phyloP scores from a whole-genome alignment of 2,797 vertebrate genomes.

The Crenuchus spilurus region DNA sequence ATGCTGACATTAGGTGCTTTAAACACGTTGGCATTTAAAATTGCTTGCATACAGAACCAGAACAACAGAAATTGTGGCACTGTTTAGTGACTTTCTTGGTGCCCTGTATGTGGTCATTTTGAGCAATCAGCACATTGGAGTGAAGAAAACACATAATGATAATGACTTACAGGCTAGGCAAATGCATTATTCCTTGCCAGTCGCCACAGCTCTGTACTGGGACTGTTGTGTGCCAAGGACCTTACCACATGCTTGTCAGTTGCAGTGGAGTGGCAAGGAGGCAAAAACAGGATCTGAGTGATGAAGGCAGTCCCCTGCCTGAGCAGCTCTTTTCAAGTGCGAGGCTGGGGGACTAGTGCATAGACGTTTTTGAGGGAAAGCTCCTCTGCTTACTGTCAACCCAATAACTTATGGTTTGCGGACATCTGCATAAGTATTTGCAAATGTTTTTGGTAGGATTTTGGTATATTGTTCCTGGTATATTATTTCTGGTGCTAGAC shows the following conservation, averaged over 20 bases:
- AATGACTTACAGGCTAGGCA: constrained; percentile 43
- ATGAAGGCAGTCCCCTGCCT: constrained; percentile 36
- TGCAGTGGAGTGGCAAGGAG: constrained; percentile 45
- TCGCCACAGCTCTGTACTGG: constrained; percentile 30
- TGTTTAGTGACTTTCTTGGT: no score
- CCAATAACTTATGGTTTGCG: constrained; percentile 38
- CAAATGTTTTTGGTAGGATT: constrained; percentile 49
- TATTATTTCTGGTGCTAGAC: no score
- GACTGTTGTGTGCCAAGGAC: constrained; percentile 50
- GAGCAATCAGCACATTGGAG: constrained; percentile 40
- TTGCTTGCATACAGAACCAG: no score
- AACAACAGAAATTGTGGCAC: no score
- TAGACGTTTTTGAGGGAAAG: constrained; percentile 44
- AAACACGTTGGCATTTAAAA: no score
- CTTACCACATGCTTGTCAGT: constrained; percentile 41
- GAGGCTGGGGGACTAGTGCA: constrained; percentile 32
- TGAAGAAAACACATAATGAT: constrained; percentile 44
- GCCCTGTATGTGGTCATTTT: not conserved
- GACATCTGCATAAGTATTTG: constrained; percentile 52
- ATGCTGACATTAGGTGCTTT: no score
- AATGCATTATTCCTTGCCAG: constrained; percentile 11
- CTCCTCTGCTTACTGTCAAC: constrained; percentile 15
- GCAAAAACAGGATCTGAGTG: constrained; percentile 50
- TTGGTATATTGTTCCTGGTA: constrained; percentile 32
- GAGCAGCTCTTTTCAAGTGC: constrained; percentile 39